Conservation (phyloP, 2,113 vertebrate species). For the Myiagra hebetior region DNA sequence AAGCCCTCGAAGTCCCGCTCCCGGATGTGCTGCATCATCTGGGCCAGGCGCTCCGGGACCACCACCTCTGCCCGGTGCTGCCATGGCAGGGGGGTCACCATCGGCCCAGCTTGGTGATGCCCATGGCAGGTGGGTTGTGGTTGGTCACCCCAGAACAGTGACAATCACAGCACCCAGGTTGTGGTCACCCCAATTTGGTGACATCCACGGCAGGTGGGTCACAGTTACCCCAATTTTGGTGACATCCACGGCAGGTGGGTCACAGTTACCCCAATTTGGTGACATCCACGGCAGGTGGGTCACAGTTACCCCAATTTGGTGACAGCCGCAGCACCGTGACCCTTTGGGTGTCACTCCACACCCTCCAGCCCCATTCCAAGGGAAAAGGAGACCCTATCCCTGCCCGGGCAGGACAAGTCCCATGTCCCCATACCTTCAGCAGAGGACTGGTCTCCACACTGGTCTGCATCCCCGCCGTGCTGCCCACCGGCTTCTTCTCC, state of each 20-base stretch:
- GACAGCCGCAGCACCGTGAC: fast-evolving
- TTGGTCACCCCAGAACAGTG: too few species aligned
- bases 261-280: too few species aligned
- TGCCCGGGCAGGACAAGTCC: neutral
- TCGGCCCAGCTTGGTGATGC: fast-evolving
- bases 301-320: fast-evolving
- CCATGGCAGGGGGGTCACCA: fast-evolving
- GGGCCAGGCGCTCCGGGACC: slow-evolving; percentile 81
- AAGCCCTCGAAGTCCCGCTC: slow-evolving; percentile 84
- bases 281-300: neutral
- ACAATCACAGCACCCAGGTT: too few species aligned
- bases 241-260: neutral
- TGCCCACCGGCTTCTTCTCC: slow-evolving; percentile 82
- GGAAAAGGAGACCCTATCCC: neutral
- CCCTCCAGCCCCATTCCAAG: neutral
- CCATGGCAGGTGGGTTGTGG: fast-evolving
- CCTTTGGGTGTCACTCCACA: neutral
- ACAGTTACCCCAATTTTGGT: fast-evolving
- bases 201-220: neutral
- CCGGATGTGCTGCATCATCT: slow-evolving; percentile 80
- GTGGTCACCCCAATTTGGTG: neutral
- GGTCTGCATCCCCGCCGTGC: slow-evolving; percentile 91
- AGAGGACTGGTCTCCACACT: slow-evolving; percentile 88
- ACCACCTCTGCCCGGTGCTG: slow-evolving; percentile 86
- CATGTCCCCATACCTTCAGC: slow-evolving; percentile 74